A percentile compares a stretch with the other conserved stretches of the same genome.
Evolutionary conservation across 2,797 vertebrate genomes (phyloP).

Genomic region (Danio jaintianensis): DNA sequence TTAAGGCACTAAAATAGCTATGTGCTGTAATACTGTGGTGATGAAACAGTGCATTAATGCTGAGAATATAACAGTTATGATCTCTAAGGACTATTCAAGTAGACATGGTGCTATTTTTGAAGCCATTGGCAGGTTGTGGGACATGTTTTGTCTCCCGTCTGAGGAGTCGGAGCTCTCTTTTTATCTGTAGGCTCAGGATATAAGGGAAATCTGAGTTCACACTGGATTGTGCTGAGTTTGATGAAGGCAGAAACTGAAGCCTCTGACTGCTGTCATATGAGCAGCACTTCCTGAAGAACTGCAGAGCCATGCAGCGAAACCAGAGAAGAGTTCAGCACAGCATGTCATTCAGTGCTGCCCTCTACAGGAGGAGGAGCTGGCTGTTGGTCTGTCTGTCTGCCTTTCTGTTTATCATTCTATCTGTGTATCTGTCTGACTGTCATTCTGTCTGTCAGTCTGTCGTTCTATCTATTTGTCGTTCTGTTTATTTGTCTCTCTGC

Average conservation of each 20-base stretch:
- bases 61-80: neutral
- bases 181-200: neutral
- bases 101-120: slow-evolving; percentile 10
- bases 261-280: neutral
- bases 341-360: slow-evolving; percentile 35
- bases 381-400: neutral
- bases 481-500: neutral
- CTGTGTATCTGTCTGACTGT: no score
- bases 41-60: neutral
- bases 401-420: slow-evolving; percentile 24
- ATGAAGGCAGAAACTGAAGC: slow-evolving; percentile 15
- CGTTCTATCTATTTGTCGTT: neutral
- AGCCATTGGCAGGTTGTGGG: neutral
- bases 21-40: neutral
- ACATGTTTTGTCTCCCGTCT: neutral
- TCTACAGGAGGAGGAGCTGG: slow-evolving; percentile 34
- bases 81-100: neutral
- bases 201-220: slow-evolving; percentile 26
- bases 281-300: slow-evolving; percentile 19
- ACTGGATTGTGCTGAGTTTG: slow-evolving; percentile 8
- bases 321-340: neutral
- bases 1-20: no score
- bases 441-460: neutral
- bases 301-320: slow-evolving; percentile 26
- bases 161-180: neutral